phyloP scores from a whole-genome alignment of 2,113 vertebrate genomes.

The Cnemophilus loriae region DNA sequence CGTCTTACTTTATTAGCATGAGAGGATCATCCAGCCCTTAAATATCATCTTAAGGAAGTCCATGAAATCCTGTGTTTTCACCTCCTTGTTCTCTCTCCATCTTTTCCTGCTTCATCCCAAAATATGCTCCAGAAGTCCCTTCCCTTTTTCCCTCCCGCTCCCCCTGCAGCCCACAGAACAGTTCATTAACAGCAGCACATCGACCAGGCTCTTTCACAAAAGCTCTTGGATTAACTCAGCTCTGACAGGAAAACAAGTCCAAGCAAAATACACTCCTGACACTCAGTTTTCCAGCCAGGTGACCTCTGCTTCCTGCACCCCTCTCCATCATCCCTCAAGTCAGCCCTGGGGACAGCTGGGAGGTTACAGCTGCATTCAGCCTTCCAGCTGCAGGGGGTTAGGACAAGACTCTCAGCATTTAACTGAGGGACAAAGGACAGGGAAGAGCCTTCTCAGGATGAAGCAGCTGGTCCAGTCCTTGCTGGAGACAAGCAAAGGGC shows the following conservation, averaged over 20 bases:
- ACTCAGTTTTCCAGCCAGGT: not conserved
- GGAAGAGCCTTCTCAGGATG: not conserved
- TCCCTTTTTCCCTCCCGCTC: not conserved
- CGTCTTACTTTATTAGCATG: not conserved
- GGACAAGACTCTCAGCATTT: not conserved
- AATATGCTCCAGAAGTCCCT: not conserved
- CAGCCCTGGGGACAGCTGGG: not conserved
- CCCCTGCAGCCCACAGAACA: not conserved
- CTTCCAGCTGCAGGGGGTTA: not conserved
- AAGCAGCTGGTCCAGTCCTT: not conserved
- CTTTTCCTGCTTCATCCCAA: not conserved
- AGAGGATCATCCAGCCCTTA: not conserved
- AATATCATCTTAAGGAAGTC: not conserved
- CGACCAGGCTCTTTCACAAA: not conserved
- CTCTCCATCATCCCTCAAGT: not conserved
- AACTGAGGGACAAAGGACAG: not conserved
- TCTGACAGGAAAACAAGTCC: not conserved
- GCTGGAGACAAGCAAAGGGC: not conserved
- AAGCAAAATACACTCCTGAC: not conserved
- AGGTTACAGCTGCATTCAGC: not conserved
- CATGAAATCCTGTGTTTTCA: not conserved
- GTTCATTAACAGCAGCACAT: not conserved
- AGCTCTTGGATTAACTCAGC: not conserved
- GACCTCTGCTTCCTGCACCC: not conserved
- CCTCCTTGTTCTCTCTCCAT: not conserved